These are phyloP conservation scores for Aleiodes alternator DNA, from an alignment of 2,888 invertebrate species.

Conservation along the genomic window DNA sequence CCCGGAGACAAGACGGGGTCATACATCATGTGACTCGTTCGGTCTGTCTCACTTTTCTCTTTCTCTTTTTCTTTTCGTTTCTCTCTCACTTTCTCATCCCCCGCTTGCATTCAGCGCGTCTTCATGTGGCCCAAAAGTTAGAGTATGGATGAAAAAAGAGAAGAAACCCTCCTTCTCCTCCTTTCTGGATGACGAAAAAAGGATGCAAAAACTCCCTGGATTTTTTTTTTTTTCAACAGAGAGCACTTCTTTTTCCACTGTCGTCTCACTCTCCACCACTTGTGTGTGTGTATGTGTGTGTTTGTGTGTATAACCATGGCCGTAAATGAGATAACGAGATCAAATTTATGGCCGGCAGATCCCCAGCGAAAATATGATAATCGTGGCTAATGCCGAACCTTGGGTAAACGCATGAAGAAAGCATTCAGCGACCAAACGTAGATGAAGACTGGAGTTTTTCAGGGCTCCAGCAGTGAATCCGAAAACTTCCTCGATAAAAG, in stretches of 20 bases:
- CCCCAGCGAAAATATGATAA: slow-evolving; percentile 73
- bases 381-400: slow-evolving; percentile 71
- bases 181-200: neutral
- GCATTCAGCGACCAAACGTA: slow-evolving; percentile 41
- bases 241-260: slow-evolving; percentile 29
- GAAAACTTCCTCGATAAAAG: slow-evolving; percentile 35
- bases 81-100: slow-evolving; percentile 49
- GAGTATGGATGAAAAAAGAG: slow-evolving; percentile 10
- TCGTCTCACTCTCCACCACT: slow-evolving; percentile 35
- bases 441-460: slow-evolving; percentile 37
- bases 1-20: slow-evolving; percentile 71
- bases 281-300: neutral
- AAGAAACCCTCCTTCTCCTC: neutral
- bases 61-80: slow-evolving; percentile 44
- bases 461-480: slow-evolving; percentile 21
- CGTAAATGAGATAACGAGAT: slow-evolving; percentile 75
- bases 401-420: slow-evolving; percentile 56
- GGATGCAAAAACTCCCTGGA: slow-evolving; percentile 18
- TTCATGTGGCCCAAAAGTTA: slow-evolving; percentile 30
- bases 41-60: slow-evolving; percentile 58
- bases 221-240: slow-evolving; percentile 39
- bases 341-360: slow-evolving; percentile 74
- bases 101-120: slow-evolving; percentile 37
- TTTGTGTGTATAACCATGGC: slow-evolving; percentile 51
- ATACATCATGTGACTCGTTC: slow-evolving; percentile 72